Evolutionary conservation across 2,888 invertebrate genomes (phyloP).

Genomic region (Agrotis puta): DNA sequence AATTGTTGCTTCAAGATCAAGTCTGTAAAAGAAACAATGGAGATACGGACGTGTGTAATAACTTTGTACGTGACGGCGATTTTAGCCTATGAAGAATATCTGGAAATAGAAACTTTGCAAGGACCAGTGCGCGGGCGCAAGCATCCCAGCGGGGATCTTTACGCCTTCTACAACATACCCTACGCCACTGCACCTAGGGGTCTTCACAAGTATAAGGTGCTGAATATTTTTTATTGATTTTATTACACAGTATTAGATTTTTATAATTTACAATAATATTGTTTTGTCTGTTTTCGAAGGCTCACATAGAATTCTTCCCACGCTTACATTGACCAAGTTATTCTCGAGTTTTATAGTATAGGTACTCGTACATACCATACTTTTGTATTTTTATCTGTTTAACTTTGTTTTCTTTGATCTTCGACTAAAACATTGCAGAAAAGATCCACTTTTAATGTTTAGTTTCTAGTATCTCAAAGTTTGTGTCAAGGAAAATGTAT

Average conservation of each 20-base stretch:
- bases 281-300: neutral
- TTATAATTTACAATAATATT: neutral
- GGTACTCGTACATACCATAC: no score
- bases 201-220: constrained; percentile 62
- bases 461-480: no score
- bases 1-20: neutral
- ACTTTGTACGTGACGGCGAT: constrained; percentile 6
- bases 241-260: neutral
- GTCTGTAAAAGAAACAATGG: constrained; percentile 15
- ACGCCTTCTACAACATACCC: constrained; percentile 73
- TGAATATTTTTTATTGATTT: neutral
- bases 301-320: neutral
- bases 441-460: no score
- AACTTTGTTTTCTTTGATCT: no score
- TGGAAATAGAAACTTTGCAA: constrained; percentile 64
- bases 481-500: no score
- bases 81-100: constrained; percentile 42
- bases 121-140: constrained; percentile 72
- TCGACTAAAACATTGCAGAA: no score
- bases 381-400: no score
- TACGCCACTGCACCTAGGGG: constrained; percentile 75
- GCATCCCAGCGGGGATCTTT: constrained; percentile 63
- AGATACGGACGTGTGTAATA: constrained; percentile 33
- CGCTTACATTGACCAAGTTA: neutral
- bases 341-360: no score